Base-by-base conservation (phyloP, 2,888 invertebrate genomes). In the Elmis aenea region DNA sequence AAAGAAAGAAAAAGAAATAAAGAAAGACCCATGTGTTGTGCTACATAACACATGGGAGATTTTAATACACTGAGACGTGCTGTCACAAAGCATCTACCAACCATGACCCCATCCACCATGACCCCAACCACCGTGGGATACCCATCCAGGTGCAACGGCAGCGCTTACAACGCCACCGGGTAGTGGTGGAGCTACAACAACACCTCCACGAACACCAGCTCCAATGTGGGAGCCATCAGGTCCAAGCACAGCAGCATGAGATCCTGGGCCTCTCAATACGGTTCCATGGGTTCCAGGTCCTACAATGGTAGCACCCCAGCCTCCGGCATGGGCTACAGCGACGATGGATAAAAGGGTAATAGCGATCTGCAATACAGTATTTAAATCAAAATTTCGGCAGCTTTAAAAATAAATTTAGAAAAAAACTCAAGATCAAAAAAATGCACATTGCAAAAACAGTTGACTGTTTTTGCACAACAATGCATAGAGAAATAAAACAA, bases 181-280 rank as follows among this genome's bases (percentile, higher is more conserved):
- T 26, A 20, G n/a, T 6, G 13, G 10, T 21, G 13, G 26, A 21
- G 33, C 21, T 9, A 21, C 20, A 9, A 33, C 3, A 13, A 21
- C 33, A 5, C 33, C 33, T 12, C 26, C 26, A 10, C 26, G 26
- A n/a, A 21, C 33, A 8, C 14, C 33, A n/a, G 20, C 26, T 21
- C 21, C 12, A 9, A 33, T 21, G 8, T 26, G 5, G 20, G 26
- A 21, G 4, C 33, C 33, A 9, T 21, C 33, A 3, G 33, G 21
- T 13, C 33, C 33, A 18, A 16, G n/a, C 22, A 27, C 13, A 2
- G 26, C 13, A 5, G 26, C 26, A 13, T 33, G 16, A 5, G 33
- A 12, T 4, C 13, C 14, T 12, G 33, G 33, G 5, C 27, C 33
- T 16, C 22, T 33, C 6, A 33, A 4, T 3, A 9, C n/a, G 10